A percentile compares a stretch with the other conserved stretches of the same genome.
phyloP scores from a whole-genome alignment of 2,113 vertebrate genomes.

The Python bivittatus region DNA sequence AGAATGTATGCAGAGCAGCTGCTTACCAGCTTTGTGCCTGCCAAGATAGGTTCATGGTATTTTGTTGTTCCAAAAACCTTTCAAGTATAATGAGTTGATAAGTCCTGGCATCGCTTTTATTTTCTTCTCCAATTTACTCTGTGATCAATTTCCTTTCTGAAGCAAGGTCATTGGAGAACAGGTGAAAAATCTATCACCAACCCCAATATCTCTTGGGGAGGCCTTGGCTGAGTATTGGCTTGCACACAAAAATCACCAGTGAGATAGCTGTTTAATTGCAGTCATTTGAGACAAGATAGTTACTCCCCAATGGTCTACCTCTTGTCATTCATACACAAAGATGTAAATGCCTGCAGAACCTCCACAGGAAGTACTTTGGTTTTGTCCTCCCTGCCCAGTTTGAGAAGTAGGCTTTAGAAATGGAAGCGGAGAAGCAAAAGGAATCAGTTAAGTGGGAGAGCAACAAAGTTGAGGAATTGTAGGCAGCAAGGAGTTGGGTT shows the following conservation, averaged over 20 bases:
- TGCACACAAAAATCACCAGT: slow-evolving; percentile 1
- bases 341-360: neutral
- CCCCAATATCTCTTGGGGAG: slow-evolving; percentile 24
- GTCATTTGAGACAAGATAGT: neutral
- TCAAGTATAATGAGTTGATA: slow-evolving; percentile 31
- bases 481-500: neutral
- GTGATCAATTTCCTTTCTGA: slow-evolving; percentile 29
- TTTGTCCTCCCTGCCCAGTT: neutral
- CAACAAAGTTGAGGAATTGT: neutral
- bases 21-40: slow-evolving; percentile 41
- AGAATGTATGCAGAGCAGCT: slow-evolving; percentile 24
- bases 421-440: neutral
- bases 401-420: neutral
- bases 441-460: neutral
- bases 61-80: slow-evolving; percentile 51
- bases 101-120: slow-evolving; percentile 38
- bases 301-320: neutral
- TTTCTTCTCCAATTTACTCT: slow-evolving; percentile 13
- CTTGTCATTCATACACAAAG: neutral
- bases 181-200: neutral
- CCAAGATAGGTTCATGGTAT: slow-evolving; percentile 47
- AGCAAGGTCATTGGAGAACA: slow-evolving; percentile 7
- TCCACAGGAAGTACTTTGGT: neutral
- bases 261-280: neutral
- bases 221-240: slow-evolving; percentile 25